A percentile compares a stretch with the other conserved stretches of the same genome.
Evolutionary conservation across 1,140 invertebrate species (phyloP).

Genomic region (Neodiprion pinetum): DNA sequence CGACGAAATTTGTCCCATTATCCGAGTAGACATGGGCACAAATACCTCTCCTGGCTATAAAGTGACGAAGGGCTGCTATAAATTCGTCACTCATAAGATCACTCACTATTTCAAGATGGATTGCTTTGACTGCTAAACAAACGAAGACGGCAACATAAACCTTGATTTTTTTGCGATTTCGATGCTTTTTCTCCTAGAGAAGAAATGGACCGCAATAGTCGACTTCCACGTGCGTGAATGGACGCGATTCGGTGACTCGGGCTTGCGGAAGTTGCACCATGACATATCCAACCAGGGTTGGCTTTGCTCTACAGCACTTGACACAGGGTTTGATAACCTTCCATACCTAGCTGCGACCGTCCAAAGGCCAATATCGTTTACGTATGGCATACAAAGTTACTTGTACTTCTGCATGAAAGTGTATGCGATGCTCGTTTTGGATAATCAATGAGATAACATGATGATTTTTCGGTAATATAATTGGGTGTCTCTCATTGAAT

Average conservation of each 20-base stretch:
- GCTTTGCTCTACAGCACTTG: background rate
- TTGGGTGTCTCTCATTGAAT: constrained; percentile 50
- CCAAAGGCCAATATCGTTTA: constrained; percentile 18
- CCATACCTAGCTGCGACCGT: constrained; percentile 17
- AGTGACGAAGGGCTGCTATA: background rate
- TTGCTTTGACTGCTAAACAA: background rate
- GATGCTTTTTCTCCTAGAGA: background rate
- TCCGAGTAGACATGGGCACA: background rate
- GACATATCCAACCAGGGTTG: too few species aligned
- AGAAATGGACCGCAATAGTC: background rate
- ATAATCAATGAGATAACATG: constrained; percentile 43
- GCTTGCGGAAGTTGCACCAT: too few species aligned
- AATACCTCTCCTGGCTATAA: background rate
- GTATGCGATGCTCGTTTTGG: constrained; percentile 27
- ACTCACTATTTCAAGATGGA: background rate
- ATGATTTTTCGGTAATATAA: constrained; percentile 44
- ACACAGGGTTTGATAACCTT: background rate
- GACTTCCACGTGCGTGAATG: too few species aligned
- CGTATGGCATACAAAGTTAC: constrained; percentile 15
- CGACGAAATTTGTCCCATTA: background rate
- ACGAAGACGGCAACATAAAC: background rate
- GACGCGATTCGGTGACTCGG: too few species aligned
- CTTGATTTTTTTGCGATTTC: background rate
- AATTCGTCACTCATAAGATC: background rate
- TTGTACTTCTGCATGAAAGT: constrained; percentile 32